Base-by-base conservation (phyloP, 2,888 invertebrate species). In the Erebia aethiops region DNA sequence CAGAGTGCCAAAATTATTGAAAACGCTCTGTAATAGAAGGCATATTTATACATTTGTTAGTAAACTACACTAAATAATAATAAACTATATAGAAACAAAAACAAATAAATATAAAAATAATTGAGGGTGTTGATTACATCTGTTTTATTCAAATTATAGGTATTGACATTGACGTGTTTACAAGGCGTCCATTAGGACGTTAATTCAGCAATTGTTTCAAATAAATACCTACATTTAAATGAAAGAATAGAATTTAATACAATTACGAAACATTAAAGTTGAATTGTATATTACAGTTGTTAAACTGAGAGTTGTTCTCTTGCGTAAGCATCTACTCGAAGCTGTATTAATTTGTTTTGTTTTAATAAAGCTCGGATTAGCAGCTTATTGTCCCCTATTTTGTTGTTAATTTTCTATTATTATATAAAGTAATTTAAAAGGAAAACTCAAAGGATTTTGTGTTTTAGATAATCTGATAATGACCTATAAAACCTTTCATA, bases 361-460 rank as follows among this genome's bases (percentile, higher is more conserved):
- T 61, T 13, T 43, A 18, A 46, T 61, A 61, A 61, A 61, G 18
- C 61, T 46, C 46, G 46, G 60, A n/a, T 60, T 43, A 60, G n/a
- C 41, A n/a, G 16, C 26, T 49, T 46, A 46, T 61, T 49, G 62
- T 46, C 11, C 46, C 46, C 2, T 3, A 49, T 41, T 14, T 60
- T 41, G 58, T 60, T 14, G 14, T 35, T 11, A 1, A 14, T n/a
- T 58, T 58, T 35, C 13, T 58, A 58, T 58, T 58, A 35, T n/a
- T 7, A n/a, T 51, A 46, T 46, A 11, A 46, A 13, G 14, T 51
- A 5, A 14, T 58, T 35, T n/a, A 58, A 35, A 5, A 51, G n/a
- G 5, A 35, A 58, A 14, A 4, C 35, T n/a, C 35, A 8, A 41
- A 60, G n/a, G 58, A 10, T n/a, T 57, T 13, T 26, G 26, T 13